These are phyloP conservation scores for Sinocyclocheilus maitianheensis DNA, from an alignment of 2,113 vertebrate species.

Conservation along the genomic window DNA sequence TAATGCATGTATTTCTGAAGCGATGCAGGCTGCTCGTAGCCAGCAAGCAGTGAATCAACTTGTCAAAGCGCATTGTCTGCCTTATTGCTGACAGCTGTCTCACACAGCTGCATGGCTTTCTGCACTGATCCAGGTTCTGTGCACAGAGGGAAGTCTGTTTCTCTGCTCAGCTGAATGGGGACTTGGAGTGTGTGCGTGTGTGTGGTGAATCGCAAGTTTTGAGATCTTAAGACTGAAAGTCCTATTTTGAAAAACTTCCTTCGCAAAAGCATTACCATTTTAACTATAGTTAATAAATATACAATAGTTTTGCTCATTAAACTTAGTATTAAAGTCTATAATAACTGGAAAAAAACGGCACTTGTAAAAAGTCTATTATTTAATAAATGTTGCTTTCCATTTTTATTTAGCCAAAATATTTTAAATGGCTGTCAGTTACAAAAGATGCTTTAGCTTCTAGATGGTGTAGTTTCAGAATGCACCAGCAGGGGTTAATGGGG, in stretches of 20 bases:
- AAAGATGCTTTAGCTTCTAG: not conserved
- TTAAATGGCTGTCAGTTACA: not conserved
- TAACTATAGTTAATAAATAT: not conserved
- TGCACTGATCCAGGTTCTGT: constrained; percentile 23
- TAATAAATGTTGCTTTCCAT: not conserved
- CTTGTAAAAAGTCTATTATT: not conserved
- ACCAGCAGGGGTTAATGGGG: not conserved
- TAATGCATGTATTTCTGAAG: constrained; percentile 48
- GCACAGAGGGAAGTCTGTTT: constrained; percentile 24
- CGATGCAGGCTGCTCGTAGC: constrained; percentile 25
- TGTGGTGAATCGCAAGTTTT: not conserved
- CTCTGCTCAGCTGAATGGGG: not conserved
- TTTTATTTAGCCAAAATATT: not conserved
- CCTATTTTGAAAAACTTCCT: not conserved
- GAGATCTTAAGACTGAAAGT: not conserved
- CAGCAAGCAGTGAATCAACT: constrained; percentile 36
- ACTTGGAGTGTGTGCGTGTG: constrained; percentile 4
- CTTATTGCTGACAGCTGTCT: constrained; percentile 44
- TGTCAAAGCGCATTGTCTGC: constrained; percentile 34
- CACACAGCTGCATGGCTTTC: constrained; percentile 35
- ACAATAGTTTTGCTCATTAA: not conserved
- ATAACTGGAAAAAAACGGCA: not conserved
- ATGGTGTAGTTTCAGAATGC: not conserved
- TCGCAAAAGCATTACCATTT: not conserved
- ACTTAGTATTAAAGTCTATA: not conserved